Base-by-base conservation (phyloP, 2,888 invertebrate genomes). In the Tipula vernalis region DNA sequence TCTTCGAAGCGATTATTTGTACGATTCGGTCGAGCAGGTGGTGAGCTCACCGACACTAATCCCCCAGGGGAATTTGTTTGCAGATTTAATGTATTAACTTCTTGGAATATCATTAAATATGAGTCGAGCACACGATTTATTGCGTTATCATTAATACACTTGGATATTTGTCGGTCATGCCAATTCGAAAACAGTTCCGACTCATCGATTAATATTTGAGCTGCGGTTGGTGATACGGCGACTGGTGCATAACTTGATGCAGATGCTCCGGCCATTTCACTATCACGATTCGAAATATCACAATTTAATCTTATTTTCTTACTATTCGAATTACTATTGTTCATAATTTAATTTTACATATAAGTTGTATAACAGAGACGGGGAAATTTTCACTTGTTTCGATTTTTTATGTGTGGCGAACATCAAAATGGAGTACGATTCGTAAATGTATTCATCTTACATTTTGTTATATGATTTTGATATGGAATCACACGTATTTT, bases 121-220 rank as follows among this genome's bases (percentile, higher is more conserved):
- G 87, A 86, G 83, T 88, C 88, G 8, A 87, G 87, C 15, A 88
- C 85, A 71, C 86, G 86, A 85, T 88, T 88, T 8, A 87, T 86
- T n/a, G 86, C 86, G 84, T 88, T 88, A 36, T 88, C 88, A 12
- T 87, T 71, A 12, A 87, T 87, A 86, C 88, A 87, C 83, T 57
- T 87, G n/a, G 87, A 86, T 13, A 88, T 87, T 87, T 88, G 88
- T 41, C 85, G 47, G 41, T 87, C 85, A 86, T 88, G 88, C 88
- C 88, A 88, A 71, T 28, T 71, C n/a, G 71, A 18, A 42, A 85
- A 85, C 15, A 42, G 5, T 13, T 42, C 42, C 12, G 41, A 18
- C 42, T 85, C 85, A 13, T 51, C 86, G n/a, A 41, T 57, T 13
- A 36, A 15, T 3, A 57, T 36, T 71, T 28, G 28, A 28, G 71